These are phyloP conservation scores for Arremon brunneinucha DNA, from an alignment of 2,797 vertebrate species.

Conservation along the genomic window DNA sequence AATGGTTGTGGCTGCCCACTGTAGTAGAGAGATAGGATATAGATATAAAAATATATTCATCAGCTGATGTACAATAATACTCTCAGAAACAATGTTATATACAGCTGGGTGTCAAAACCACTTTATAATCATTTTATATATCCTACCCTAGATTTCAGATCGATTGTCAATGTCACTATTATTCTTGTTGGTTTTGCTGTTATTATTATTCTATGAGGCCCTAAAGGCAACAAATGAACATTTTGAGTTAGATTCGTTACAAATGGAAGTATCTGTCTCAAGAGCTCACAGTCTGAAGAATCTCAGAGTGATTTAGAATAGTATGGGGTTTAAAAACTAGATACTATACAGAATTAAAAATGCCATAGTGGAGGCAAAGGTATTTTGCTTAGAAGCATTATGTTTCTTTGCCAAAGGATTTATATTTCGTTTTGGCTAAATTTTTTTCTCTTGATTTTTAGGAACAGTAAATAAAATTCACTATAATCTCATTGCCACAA, in stretches of 20 bases:
- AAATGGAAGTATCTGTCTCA: background rate
- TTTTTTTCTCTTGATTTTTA: background rate
- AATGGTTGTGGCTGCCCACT: conserved; percentile 42
- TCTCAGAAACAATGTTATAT: conserved; percentile 55
- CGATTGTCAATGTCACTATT: background rate
- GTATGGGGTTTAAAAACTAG: background rate
- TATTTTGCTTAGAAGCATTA: background rate
- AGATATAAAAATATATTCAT: conserved; percentile 43
- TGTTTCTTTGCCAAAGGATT: background rate
- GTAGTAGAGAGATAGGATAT: conserved; percentile 2
- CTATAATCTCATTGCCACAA: background rate
- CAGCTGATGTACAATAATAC: conserved; percentile 46
- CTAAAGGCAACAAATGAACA: background rate
- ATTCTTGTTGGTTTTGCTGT: background rate
- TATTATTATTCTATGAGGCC: background rate
- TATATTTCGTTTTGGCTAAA: background rate
- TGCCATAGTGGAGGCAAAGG: background rate
- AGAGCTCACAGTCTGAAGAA: background rate
- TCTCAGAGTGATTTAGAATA: background rate
- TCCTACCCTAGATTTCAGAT: background rate
- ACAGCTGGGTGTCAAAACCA: conserved; percentile 51
- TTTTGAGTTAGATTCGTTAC: background rate
- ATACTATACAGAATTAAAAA: background rate
- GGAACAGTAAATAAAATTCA: conserved; percentile 6
- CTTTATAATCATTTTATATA: conserved; percentile 29